Evolutionary conservation across 2,797 vertebrate species (phyloP), one percentile per base, ranked within the genome.

Genomic region (Bovichtus diacanthus): DNA sequence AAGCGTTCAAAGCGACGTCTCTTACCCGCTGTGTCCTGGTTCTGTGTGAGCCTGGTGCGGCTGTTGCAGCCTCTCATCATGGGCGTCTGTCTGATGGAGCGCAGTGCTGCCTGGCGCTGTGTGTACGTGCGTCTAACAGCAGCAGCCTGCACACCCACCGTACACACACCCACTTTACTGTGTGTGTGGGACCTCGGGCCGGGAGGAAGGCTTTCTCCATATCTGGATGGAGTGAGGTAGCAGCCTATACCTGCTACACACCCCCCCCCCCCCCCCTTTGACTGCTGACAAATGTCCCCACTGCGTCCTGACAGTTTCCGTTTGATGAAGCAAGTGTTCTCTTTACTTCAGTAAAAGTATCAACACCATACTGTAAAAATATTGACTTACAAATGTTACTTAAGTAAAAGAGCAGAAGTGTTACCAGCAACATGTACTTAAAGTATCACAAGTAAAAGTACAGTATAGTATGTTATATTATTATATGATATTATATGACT

Each of bases 1-100:
- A 19, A 47, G 41, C 38, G 6, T 2, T 8, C 6, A 51, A 15
- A 58, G 27, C 27, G 60, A 25, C 19, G 46, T 27, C 19, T 78
- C 94, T 94, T 93, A 95, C 95, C 95, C 74, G 87, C 72, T 74
- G 72, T 76, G 73, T 81, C 88, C 74, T 76, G 90, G 79, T 71
- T 88, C 31, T 91, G 93, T n/a, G 88, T 66, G 81, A 72, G 86
- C 88, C 88, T 94, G 86, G 89, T 21, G 64, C 87, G 88, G 87
- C 87, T 88, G 83, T 92, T 94, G 88, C 94, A 95, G 88, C 94
- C 95, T 90, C 95, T 95, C 95, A 96, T 96, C 90, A 63, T 93
- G 76, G 74, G 90, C 69, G 80, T 78, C 81, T 53, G 82, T 85
- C 78, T 75, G 90, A 85, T 86, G 87, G 82, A 85, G 87, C 76